Percentiles rank a stretch among this genome's conserved stretches.
phyloP scores from a whole-genome alignment of 2,888 invertebrate genomes.

The Rotaria magnacalcarata region DNA sequence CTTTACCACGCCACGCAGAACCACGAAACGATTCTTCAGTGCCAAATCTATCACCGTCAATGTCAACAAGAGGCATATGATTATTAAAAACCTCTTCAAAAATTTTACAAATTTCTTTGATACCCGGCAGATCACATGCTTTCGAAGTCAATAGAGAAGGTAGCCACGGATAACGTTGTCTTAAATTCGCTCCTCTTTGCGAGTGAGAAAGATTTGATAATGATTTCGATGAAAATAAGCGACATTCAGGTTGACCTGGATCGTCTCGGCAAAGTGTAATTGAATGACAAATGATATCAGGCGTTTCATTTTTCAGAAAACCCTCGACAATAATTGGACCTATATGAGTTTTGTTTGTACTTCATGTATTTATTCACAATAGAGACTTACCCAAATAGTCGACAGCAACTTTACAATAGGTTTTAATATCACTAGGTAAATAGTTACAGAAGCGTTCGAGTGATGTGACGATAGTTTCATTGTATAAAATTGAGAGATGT shows the following conservation, averaged over 20 bases:
- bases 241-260: conserved; percentile 50
- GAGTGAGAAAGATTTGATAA: neutral
- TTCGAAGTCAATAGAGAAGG: no score
- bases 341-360: conserved; percentile 46
- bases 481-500: conserved; percentile 52
- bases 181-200: neutral
- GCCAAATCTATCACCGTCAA: conserved; percentile 51
- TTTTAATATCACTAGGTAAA: conserved; percentile 48
- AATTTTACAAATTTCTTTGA: no score
- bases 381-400: neutral
- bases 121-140: no score
- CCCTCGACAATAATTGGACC: conserved; percentile 50
- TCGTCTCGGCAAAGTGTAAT: conserved; percentile 51
- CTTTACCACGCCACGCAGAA: conserved; percentile 54
- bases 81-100: conserved; percentile 48
- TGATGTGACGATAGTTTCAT: conserved; percentile 50
- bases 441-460: conserved; percentile 51
- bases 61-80: conserved; percentile 51
- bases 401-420: conserved; percentile 50
- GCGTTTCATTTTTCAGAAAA: conserved; percentile 50
- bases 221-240: conserved; percentile 49
- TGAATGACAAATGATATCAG: conserved; percentile 52
- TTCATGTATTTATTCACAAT: no score
- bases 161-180: neutral
- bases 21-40: conserved; percentile 51